Evolutionary conservation across 2,113 vertebrate species (phyloP).

Genomic region (Pogona vitticeps): DNA sequence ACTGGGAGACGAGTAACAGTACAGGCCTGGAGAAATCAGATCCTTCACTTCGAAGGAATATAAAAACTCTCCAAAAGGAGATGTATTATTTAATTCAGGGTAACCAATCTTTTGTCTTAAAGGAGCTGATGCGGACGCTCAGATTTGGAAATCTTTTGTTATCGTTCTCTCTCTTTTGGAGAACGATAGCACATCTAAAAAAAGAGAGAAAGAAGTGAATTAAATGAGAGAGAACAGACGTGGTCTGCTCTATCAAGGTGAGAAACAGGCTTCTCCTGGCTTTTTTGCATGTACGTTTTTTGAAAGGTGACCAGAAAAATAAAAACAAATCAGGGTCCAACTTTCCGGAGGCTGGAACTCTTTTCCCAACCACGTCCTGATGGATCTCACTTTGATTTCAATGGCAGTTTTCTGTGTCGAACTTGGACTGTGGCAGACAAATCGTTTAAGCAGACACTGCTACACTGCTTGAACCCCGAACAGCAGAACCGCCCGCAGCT

Average conservation of each 20-base stretch:
- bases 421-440: background rate
- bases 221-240: background rate
- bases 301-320: background rate
- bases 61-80: background rate
- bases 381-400: background rate
- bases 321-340: background rate
- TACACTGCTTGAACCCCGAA: no score
- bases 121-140: background rate
- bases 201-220: background rate
- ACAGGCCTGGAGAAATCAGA: background rate
- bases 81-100: no score
- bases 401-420: background rate
- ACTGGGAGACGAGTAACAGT: background rate
- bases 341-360: background rate
- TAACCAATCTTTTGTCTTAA: background rate
- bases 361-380: background rate
- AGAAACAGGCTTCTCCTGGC: constrained; percentile 26
- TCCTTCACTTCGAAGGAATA: background rate
- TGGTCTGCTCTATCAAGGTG: constrained; percentile 4
- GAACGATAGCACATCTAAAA: background rate
- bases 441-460: background rate
- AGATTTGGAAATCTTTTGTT: constrained; percentile 12
- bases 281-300: background rate
- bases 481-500: background rate
- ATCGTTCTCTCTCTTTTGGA: background rate